These are phyloP conservation scores for Cercocebus atys DNA, from an alignment of 2,113 vertebrate species.

Conservation along the genomic window DNA sequence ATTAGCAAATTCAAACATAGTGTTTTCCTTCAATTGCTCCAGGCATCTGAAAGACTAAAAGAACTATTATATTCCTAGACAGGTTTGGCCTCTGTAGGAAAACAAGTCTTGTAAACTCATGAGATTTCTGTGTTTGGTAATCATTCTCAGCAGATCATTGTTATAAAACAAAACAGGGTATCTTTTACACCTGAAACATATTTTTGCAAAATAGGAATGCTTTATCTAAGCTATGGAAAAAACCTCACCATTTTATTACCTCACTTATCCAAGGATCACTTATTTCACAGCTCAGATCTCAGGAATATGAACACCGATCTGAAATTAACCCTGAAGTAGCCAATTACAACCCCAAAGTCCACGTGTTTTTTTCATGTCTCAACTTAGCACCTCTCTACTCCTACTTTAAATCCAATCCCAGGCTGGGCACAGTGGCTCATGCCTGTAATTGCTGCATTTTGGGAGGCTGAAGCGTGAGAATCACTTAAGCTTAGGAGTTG, in stretches of 20 bases:
- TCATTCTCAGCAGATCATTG: slow-evolving; percentile 17
- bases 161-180: slow-evolving; percentile 34
- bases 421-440: too few relatives aligned
- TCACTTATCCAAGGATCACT: not conserved
- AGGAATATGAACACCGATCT: not conserved
- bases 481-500: too few relatives aligned
- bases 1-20: slow-evolving; percentile 37
- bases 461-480: too few relatives aligned
- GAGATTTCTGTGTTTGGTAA: slow-evolving; percentile 33
- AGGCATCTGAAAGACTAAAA: slow-evolving; percentile 37
- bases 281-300: slow-evolving; percentile 38
- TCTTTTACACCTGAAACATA: not conserved
- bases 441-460: too few relatives aligned
- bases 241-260: not conserved
- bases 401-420: not conserved
- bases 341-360: not conserved
- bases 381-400: not conserved
- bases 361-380: not conserved
- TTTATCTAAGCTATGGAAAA: slow-evolving; percentile 1
- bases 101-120: not conserved
- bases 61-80: slow-evolving; percentile 16
- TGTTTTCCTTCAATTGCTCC: slow-evolving; percentile 40
- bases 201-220: slow-evolving; percentile 14
- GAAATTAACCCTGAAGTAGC: not conserved
- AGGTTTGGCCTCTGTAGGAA: slow-evolving; percentile 9